Base-by-base conservation (phyloP, 2,113 vertebrate genomes). In the Ranitomeya imitator region DNA sequence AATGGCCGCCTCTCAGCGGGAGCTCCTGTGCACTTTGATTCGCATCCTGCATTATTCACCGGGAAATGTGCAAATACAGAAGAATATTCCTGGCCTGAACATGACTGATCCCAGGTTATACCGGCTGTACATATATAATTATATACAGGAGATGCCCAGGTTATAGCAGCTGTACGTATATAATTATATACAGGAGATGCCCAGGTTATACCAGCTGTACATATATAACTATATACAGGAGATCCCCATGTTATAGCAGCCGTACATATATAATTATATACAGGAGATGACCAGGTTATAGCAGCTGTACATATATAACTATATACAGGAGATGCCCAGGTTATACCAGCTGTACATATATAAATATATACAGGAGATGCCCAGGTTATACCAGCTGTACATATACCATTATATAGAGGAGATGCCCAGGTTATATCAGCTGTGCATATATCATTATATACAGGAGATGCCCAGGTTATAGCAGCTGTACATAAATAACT, bases 361-460 rank as follows among this genome's bases (percentile, higher is more conserved):
- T 71, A 21, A 71, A 6, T 71, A 71, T 71, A 26, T 71, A 71
- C 67, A 31, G 67, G 23, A 26, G 67, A 71, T 71, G 4, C 23
- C n/a, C 23, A 71, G 12, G 12, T 71, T 71, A 71, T 71, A 71
- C 23, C 23, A 71, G 67, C 67, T 8, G 6, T 6, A 6, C 7
- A 6, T 7, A 71, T 71, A 31, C 31, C 2, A 31, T 7, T 71
- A 71, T 31, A 71, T 71, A 71, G 23, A 71, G 23, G 23, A 31
- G 67, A 71, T 71, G 67, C 14, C 26, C 26, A 71, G 26, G 37
- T 45, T 12, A 71, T 14, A 71, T 2, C 67, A 26, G 12, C n/a
- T 71, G 23, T 71, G 31, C 67, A 71, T 71, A 71, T 71, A 71
- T 71, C 13, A 71, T 71, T 71, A 71, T 71, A 71, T 26, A 71